These are phyloP conservation scores for Percopsis omiscomaycus DNA, from an alignment of 2,797 vertebrate species.

Conservation along the genomic window DNA sequence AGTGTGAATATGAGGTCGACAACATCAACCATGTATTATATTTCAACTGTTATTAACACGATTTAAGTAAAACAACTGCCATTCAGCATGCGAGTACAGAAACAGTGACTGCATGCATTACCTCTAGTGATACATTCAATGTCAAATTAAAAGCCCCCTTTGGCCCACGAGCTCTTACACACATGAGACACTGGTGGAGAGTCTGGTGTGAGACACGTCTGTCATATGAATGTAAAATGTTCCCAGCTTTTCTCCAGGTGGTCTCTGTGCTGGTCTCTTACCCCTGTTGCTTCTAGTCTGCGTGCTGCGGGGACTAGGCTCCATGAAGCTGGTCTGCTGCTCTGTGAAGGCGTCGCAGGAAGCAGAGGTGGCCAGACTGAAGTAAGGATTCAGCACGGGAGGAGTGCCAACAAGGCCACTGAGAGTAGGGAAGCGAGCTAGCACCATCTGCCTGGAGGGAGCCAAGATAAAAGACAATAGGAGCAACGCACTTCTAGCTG, in stretches of 20 bases:
- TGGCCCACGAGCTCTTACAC: too few relatives aligned
- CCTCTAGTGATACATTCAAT: too few relatives aligned
- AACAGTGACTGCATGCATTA: slow-evolving; percentile 46
- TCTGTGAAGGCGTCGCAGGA: slow-evolving; percentile 83
- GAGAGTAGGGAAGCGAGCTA: slow-evolving; percentile 81
- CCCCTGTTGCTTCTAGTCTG: slow-evolving; percentile 80
- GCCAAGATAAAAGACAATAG: slow-evolving; percentile 59
- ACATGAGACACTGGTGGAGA: too few relatives aligned
- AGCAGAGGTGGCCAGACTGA: slow-evolving; percentile 80
- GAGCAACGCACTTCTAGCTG: slow-evolving; percentile 37
- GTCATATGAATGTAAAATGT: background rate
- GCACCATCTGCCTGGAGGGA: slow-evolving; percentile 82
- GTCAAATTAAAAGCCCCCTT: too few relatives aligned
- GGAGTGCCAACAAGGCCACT: slow-evolving; percentile 80
- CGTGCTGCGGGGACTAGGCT: slow-evolving; percentile 75
- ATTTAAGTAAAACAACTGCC: slow-evolving; percentile 42
- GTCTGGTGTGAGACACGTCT: background rate
- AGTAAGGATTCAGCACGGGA: slow-evolving; percentile 79
- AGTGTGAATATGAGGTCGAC: too few relatives aligned
- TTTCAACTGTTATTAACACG: slow-evolving; percentile 21
- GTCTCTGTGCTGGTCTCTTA: slow-evolving; percentile 66
- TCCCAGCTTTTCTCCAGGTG: slow-evolving; percentile 15
- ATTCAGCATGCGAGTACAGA: slow-evolving; percentile 55
- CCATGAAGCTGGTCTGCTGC: slow-evolving; percentile 85
- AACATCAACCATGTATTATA: too few relatives aligned